Base-by-base conservation (phyloP, 2,888 invertebrate genomes). In the Pachymerium ferrugineum region DNA sequence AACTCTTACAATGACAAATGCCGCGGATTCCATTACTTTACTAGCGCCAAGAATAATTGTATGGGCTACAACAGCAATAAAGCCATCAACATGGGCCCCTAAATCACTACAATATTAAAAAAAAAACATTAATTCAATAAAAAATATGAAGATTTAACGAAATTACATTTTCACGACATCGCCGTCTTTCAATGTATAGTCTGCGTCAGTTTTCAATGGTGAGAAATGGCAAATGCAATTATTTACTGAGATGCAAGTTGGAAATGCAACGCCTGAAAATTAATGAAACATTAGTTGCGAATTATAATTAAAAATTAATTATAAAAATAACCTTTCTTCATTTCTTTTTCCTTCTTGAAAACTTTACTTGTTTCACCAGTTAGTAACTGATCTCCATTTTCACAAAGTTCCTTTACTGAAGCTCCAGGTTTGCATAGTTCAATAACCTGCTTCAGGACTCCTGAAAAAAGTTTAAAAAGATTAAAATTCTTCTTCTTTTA, bases 181-280 rank as follows among this genome's bases (percentile, higher is more conserved):
- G 74, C 93, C 96, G 79, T 91, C 89, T 83, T 94, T 92, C 74
- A 98, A 85, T 77, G 88, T 86, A 79, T 89, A 89, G 84, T 95
- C 94, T 16, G 90, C 87, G 85, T 99, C 99, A 84, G 92, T 94
- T 78, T 91, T 90, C 77, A 97, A 89, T 28, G 99, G 99, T 71
- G 98, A 98, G 83, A 91, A 99, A 84, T 99, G 99, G 84, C 99
- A 99, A 83, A 99, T 95, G 85, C 97, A 97, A 85, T 99, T 97
- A 86, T 99, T 99, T 74, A 97, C 91, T 22, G 97, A 98, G 77
- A 99, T 89, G 85, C 98, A 99, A 76, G 98, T 98, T 74, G 99
- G 99, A 84, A 99, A 99, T 47, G 99, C 97, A 81, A 98, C 94
- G 79, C 88, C 87, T 86, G 79, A 6, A 80, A 78, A 73, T 75